Percentiles rank a stretch among this genome's conserved stretches.
Evolutionary conservation across 2,113 vertebrate species (phyloP).

Genomic region (Puma concolor): DNA sequence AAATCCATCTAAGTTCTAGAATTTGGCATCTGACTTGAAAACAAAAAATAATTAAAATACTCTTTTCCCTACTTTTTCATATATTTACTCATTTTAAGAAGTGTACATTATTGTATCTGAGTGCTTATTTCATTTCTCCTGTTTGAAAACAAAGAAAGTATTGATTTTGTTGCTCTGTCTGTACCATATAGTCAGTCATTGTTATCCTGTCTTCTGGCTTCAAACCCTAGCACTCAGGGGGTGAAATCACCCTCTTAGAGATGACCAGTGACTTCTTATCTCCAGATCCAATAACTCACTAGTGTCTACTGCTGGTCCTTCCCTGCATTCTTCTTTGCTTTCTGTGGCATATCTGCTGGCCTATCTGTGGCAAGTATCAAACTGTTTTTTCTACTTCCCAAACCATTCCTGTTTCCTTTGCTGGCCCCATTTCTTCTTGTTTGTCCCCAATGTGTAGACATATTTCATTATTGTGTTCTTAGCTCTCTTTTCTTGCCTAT

Average conservation of each 20-base stretch:
- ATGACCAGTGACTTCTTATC: neutral
- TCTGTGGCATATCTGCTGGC: neutral
- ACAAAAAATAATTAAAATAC: constrained; percentile 33
- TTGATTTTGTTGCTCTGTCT: neutral
- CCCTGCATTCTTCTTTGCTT: neutral
- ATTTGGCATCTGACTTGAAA: constrained; percentile 64
- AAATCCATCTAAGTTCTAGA: constrained; percentile 28
- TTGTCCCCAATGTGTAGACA: neutral
- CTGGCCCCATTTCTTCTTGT: neutral
- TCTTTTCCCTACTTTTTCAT: constrained; percentile 18
- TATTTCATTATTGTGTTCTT: neutral
- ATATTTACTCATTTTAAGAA: constrained; percentile 42
- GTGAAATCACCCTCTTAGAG: neutral
- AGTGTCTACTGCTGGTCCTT: neutral
- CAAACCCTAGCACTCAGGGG: neutral
- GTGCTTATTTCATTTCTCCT: constrained; percentile 9
- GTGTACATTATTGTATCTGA: neutral
- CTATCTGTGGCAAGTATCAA: neutral
- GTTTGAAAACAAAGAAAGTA: constrained; percentile 34
- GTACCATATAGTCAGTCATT: neutral
- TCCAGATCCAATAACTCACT: neutral
- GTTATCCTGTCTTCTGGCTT: neutral
- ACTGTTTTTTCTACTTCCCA: neutral
- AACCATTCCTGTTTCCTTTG: neutral
- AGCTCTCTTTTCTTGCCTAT: neutral